Evolutionary conservation across 1,140 invertebrate species (phyloP).

Genomic region (Acromyrmex charruanus): DNA sequence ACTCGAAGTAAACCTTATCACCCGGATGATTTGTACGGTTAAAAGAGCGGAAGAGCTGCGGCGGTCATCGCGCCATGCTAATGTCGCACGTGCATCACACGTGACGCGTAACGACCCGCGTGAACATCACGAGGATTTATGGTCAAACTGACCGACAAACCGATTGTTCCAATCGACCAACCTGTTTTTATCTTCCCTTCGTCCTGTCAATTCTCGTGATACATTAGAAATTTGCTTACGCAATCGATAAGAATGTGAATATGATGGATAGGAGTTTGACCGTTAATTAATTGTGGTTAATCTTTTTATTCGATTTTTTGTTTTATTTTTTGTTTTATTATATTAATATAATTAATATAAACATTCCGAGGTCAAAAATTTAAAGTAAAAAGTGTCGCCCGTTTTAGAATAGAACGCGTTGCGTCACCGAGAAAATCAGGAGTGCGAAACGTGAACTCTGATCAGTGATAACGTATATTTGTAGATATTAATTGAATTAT

Average conservation of each 20-base stretch:
- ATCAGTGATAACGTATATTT: background rate
- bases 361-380: background rate
- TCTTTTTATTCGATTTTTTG: background rate
- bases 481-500: background rate
- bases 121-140: background rate
- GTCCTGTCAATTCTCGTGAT: background rate
- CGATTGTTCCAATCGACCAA: conserved; percentile 1
- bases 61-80: conserved; percentile 3
- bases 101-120: background rate
- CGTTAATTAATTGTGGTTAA: background rate
- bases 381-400: background rate
- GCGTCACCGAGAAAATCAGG: background rate
- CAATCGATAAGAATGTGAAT: background rate
- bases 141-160: background rate
- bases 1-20: conserved; percentile 43
- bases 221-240: background rate
- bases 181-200: background rate
- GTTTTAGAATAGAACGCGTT: background rate
- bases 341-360: background rate
- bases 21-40: conserved; percentile 27
- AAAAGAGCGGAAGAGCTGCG: conserved; percentile 25
- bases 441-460: background rate
- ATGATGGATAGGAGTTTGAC: too few relatives aligned
- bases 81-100: conserved; percentile 14
- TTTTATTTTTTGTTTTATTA: background rate